Percentiles rank a stretch among this genome's conserved stretches.
These are phyloP conservation scores for Choristoneura fumiferana DNA, from an alignment of 1,140 invertebrate genomes.

Conservation along the genomic window DNA sequence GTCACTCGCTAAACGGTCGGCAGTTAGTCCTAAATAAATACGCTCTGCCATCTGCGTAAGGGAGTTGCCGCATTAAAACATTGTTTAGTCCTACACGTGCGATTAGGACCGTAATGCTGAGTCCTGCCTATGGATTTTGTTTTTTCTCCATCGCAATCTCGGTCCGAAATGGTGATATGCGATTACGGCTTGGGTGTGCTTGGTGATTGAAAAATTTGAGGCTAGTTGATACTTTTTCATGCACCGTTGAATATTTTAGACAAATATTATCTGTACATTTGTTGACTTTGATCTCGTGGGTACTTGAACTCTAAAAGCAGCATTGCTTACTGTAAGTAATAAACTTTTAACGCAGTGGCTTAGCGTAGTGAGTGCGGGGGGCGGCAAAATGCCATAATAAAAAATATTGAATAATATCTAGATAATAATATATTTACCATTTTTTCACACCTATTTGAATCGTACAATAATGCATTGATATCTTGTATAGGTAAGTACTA, in stretches of 20 bases:
- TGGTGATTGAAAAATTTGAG: slow-evolving; percentile 3
- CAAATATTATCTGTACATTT: no score
- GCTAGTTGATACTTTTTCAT: neutral
- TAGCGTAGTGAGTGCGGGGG: no score
- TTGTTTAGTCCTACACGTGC: slow-evolving; percentile 3
- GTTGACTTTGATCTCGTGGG: no score
- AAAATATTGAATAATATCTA: no score
- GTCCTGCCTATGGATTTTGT: neutral
- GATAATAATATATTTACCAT: no score
- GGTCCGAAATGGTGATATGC: slow-evolving; percentile 7
- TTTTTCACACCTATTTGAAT: no score
- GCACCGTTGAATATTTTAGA: no score
- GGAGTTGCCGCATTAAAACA: slow-evolving; percentile 1
- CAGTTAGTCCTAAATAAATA: slow-evolving; percentile 19
- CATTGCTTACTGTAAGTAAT: no score
- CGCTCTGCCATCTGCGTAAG: slow-evolving; percentile 1
- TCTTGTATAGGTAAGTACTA: no score
- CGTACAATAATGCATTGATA: no score
- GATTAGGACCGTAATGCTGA: slow-evolving; percentile 8
- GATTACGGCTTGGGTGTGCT: neutral
- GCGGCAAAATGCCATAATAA: slow-evolving; percentile 2
- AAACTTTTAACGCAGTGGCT: no score
- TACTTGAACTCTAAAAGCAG: no score
- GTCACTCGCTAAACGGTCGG: slow-evolving; percentile 13
- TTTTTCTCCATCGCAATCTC: slow-evolving; percentile 5